These are phyloP conservation scores for Sebastiscus albofasciatus DNA, from an alignment of 2,797 vertebrate species.

Conservation along the genomic window DNA sequence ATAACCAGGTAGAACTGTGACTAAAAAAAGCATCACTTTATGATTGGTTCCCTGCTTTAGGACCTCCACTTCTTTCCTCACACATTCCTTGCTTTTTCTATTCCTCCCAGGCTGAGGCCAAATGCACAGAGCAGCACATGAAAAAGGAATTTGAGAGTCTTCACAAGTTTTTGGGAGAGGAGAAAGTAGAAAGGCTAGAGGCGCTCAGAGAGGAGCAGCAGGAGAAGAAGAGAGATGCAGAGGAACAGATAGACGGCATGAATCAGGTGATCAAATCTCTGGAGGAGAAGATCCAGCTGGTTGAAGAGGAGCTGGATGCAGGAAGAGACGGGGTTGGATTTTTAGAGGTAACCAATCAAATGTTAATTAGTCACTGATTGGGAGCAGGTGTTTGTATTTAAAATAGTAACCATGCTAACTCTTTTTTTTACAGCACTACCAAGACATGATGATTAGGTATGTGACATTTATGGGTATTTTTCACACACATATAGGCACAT, in stretches of 20 bases:
- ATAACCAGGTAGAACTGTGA: conserved; percentile 30
- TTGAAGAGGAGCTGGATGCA: conserved; percentile 31
- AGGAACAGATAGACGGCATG: conserved; percentile 29
- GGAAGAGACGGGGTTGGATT: conserved; percentile 41
- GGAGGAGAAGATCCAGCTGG: conserved; percentile 43
- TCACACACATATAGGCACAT: not conserved
- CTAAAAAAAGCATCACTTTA: not conserved
- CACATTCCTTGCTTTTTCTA: not conserved
- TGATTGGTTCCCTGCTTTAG: not conserved
- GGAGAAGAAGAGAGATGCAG: conserved; percentile 41
- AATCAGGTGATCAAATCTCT: conserved; percentile 27
- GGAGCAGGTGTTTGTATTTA: not conserved
- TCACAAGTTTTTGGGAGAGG: conserved; percentile 76
- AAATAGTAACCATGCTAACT: conserved; percentile 1
- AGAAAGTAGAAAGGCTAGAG: conserved; percentile 59
- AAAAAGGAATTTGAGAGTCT: conserved; percentile 77
- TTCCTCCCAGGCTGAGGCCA: conserved; percentile 27
- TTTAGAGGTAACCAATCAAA: conserved; percentile 41
- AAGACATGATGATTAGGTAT: conserved; percentile 21
- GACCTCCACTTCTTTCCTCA: not conserved
- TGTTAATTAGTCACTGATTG: not conserved
- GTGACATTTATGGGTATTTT: not conserved
- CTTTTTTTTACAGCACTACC: conserved; percentile 33
- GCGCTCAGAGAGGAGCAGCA: conserved; percentile 57
- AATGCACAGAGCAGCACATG: conserved; percentile 41